Percentiles rank a stretch among this genome's conserved stretches.
phyloP scores from a whole-genome alignment of 2,797 vertebrate genomes.

The Gobionotothen gibberifrons region DNA sequence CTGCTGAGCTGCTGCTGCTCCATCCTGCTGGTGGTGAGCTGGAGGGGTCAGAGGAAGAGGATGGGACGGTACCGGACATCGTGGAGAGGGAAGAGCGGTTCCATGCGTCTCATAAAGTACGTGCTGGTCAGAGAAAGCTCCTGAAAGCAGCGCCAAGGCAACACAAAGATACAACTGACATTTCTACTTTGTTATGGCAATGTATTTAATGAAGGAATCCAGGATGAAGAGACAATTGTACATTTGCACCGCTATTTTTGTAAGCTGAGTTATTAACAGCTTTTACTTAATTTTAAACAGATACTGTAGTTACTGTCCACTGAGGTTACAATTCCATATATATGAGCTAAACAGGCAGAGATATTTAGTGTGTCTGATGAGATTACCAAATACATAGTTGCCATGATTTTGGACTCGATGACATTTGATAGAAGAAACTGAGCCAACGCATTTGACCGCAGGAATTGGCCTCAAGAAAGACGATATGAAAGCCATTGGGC shows the following conservation, averaged over 20 bases:
- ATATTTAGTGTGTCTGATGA: slow-evolving; percentile 7
- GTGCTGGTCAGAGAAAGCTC: slow-evolving; percentile 77
- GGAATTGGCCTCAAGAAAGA: slow-evolving; percentile 45
- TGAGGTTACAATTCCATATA: slow-evolving; percentile 8
- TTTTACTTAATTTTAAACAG: slow-evolving; percentile 14
- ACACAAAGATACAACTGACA: not conserved
- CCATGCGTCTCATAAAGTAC: slow-evolving; percentile 83
- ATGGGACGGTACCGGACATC: slow-evolving; percentile 84
- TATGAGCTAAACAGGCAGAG: slow-evolving; percentile 2
- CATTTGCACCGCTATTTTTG: slow-evolving; percentile 10
- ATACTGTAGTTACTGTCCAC: slow-evolving; percentile 6
- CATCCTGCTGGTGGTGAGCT: slow-evolving; percentile 78
- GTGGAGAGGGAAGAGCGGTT: slow-evolving; percentile 70
- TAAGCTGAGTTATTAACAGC: slow-evolving; percentile 9
- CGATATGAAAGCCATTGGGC: slow-evolving; percentile 40
- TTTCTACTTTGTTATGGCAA: slow-evolving; percentile 9
- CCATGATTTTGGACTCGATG: slow-evolving; percentile 37
- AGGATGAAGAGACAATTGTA: slow-evolving; percentile 7
- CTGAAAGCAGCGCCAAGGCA: slow-evolving; percentile 47
- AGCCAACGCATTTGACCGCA: slow-evolving; percentile 13
- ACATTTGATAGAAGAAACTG: slow-evolving; percentile 16
- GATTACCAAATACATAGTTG: slow-evolving; percentile 18
- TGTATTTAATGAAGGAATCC: not conserved
- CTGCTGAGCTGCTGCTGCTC: slow-evolving; percentile 88
- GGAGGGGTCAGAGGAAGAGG: slow-evolving; percentile 81